Conservation (phyloP, 1,140 invertebrate species). For the Trachymyrmex cornetzi region DNA sequence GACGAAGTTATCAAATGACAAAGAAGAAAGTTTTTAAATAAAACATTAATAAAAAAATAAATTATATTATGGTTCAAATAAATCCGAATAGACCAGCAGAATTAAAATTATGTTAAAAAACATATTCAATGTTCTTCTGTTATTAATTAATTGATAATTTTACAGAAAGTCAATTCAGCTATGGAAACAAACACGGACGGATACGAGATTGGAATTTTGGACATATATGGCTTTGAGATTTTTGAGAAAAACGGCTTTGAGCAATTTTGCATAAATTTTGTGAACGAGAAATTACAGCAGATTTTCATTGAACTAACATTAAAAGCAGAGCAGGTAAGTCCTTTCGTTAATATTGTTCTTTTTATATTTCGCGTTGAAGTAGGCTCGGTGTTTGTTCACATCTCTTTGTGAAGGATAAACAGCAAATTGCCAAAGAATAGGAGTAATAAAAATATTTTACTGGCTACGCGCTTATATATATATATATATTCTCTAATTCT, state of each 20-base stretch:
- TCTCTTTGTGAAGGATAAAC: neutral
- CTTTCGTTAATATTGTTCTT: conserved; percentile 1
- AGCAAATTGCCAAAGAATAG: neutral
- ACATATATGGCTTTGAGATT: conserved; percentile 93
- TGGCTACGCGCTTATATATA: neutral
- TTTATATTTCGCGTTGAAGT: neutral
- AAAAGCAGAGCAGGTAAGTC: conserved; percentile 90
- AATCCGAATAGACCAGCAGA: too few species aligned
- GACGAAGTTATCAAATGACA: too few species aligned
- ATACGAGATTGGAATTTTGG: conserved; percentile 88
- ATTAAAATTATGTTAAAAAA: neutral
- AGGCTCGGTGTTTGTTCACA: neutral
- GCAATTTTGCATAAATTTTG: conserved; percentile 98
- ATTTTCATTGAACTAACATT: conserved; percentile 93
- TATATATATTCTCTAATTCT: conserved; percentile 12
- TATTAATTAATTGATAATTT: conserved; percentile 49
- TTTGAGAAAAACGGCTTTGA: conserved; percentile 93
- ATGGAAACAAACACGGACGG: conserved; percentile 88
- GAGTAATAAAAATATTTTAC: conserved; percentile 9
- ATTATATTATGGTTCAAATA: too few species aligned
- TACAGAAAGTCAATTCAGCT: conserved; percentile 89
- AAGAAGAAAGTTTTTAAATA: too few species aligned
- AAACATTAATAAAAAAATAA: too few species aligned
- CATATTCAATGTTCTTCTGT: neutral
- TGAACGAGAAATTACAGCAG: conserved; percentile 94